Evolutionary conservation across 2,888 invertebrate genomes (phyloP).

Genomic region (Folsomia candida): DNA sequence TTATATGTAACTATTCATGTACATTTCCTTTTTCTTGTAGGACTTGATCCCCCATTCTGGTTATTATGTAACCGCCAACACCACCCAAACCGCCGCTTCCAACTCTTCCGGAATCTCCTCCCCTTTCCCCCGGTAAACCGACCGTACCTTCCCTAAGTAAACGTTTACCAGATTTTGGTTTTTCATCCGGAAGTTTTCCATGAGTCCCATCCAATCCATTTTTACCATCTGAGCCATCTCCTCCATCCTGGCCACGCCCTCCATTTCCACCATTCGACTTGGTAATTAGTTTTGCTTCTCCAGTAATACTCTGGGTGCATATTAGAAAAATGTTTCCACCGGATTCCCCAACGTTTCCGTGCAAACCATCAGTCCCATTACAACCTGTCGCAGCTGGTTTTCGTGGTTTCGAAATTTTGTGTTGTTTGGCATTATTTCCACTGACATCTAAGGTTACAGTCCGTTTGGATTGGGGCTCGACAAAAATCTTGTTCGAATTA

Average conservation of each 20-base stretch:
- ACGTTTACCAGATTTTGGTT: neutral
- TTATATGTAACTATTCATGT: too few species aligned
- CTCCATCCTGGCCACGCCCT: neutral
- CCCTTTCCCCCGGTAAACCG: neutral
- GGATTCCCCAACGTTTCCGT: neutral
- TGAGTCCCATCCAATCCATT: neutral
- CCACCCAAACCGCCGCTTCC: neutral
- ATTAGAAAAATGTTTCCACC: neutral
- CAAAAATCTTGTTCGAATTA: neutral
- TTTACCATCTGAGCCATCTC: neutral
- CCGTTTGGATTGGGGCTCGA: neutral
- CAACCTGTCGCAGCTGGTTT: neutral
- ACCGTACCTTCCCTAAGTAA: neutral
- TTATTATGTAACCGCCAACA: neutral
- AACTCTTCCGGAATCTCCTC: neutral
- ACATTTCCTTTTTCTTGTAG: too few species aligned
- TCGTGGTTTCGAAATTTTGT: neutral
- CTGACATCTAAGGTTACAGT: neutral
- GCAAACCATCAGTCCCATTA: neutral
- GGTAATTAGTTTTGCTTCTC: neutral
- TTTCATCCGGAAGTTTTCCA: neutral
- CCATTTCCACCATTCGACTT: neutral
- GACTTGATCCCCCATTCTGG: too few species aligned
- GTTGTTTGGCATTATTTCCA: neutral
- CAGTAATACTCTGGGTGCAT: neutral